Base-by-base conservation (phyloP, 2,888 invertebrate genomes). In the Hirudinaria manillensis region DNA sequence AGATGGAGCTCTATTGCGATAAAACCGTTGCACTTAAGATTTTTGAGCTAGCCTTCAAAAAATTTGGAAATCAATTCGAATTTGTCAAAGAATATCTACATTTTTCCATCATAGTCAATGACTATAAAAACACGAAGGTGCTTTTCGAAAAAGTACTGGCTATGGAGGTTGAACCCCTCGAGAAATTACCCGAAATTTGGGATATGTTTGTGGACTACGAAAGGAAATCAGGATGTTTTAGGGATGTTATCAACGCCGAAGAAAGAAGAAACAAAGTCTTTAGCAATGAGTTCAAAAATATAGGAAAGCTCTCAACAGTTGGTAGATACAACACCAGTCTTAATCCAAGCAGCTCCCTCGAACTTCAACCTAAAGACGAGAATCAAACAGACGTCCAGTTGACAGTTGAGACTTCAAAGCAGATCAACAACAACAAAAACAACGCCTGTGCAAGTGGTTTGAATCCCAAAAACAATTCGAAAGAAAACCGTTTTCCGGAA, bases 1-100 rank as follows among this genome's bases (percentile, higher is more conserved):
- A 97, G 0, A 98, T 99, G 97, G 99, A 99, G 86, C 99, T 98
- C 85, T 98, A 97, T 83, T 98, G 98, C 84, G 95, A 93, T 56
- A 99, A 99, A 83, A 87, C 79, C 68, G 82, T 85, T 16, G 83
- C 84, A 3, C 79, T 84, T 75, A 84, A 83, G 79, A 85, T 85
- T 38, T 99, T 99, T 87, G 98, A 99, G 85, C 87, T 99, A 74
- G 99, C 99, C 0, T 87, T 99, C 73, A 99, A 98, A 87, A 96
- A 96, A 84, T 99, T 94, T 85, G 92, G 93, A 0, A 92, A 94
- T 81, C 92, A 93, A 82, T 94, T 97, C 0, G 96, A 97, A 80
- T 99, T 96, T 82, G 92, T 97, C 76, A 88, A 94, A 79, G 93
- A 93, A 81, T 99, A 98, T 83, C 93, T 99, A 77, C 97, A 99